Percentiles rank a stretch among this genome's conserved stretches.
Evolutionary conservation across 2,797 vertebrate genomes (phyloP).

Genomic region (Cichlasoma orientale): DNA sequence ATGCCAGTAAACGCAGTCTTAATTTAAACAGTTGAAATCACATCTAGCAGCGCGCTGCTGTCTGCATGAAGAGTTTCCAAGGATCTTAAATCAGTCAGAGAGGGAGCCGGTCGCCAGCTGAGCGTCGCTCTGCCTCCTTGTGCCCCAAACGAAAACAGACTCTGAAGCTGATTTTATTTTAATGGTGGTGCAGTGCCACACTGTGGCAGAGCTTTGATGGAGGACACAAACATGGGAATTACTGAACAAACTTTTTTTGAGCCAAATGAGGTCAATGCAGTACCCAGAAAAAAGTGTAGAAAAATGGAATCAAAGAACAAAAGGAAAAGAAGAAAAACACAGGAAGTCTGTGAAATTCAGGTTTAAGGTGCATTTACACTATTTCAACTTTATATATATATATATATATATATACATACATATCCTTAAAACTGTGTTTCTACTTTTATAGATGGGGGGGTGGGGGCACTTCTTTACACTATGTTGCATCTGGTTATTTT

Average conservation of each 20-base stretch:
- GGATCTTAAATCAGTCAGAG: conserved; percentile 48
- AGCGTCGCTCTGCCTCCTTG: conserved; percentile 15
- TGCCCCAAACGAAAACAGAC: neutral
- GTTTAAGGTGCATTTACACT: neutral
- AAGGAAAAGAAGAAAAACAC: neutral
- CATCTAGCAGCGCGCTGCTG: neutral
- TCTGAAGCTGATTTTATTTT: neutral
- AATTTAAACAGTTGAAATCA: conserved; percentile 22
- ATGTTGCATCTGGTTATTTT: neutral
- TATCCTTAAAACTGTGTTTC: neutral
- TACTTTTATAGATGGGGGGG: neutral
- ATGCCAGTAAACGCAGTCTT: neutral
- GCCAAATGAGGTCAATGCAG: neutral
- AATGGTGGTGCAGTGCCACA: conserved; percentile 56
- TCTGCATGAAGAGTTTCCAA: conserved; percentile 10
- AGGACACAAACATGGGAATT: neutral
- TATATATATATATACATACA: too few relatives aligned
- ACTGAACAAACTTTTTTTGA: neutral
- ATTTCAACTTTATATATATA: too few relatives aligned
- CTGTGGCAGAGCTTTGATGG: conserved; percentile 41
- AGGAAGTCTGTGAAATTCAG: neutral
- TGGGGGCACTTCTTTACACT: neutral
- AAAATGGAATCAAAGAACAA: neutral
- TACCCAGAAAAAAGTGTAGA: neutral
- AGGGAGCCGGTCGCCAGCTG: conserved; percentile 11